Evolutionary conservation across 2,888 invertebrate species (phyloP).

Genomic region (Loripinus fragilis): DNA sequence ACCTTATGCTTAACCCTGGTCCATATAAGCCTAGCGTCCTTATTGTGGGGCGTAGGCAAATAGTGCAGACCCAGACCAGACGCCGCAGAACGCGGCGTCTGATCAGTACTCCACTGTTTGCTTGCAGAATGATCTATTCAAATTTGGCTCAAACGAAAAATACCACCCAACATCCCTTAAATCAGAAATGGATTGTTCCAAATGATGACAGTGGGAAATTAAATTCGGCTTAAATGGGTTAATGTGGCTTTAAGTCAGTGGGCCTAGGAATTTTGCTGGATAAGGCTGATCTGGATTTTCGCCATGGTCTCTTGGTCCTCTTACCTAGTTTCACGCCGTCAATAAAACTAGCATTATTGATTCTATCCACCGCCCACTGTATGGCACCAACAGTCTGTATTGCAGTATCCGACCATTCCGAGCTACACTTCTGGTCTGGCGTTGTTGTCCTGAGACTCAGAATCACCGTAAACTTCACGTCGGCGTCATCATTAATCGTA

Average conservation of each 20-base stretch:
- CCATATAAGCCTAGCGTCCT: too few species aligned
- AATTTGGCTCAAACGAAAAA: too few species aligned
- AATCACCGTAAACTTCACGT: slow-evolving; percentile 65
- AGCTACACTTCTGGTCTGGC: slow-evolving; percentile 58
- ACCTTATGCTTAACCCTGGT: too few species aligned
- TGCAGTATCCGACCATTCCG: slow-evolving; percentile 49
- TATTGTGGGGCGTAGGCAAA: not conserved
- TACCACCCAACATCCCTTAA: too few species aligned
- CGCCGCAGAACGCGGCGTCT: too few species aligned
- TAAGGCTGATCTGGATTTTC: not conserved
- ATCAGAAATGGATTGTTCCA: too few species aligned
- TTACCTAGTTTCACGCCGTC: slow-evolving; percentile 68
- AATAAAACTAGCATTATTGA: slow-evolving; percentile 66
- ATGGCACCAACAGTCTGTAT: slow-evolving; percentile 65
- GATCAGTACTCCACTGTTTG: too few species aligned
- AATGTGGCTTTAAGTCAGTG: too few species aligned
- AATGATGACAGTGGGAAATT: too few species aligned
- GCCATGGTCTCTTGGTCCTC: too few species aligned
- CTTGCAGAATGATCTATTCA: too few species aligned
- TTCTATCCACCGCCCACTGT: slow-evolving; percentile 70
- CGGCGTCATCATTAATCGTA: slow-evolving; percentile 54
- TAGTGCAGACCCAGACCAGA: not conserved
- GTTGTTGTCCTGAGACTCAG: slow-evolving; percentile 57
- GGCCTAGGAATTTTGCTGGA: not conserved
- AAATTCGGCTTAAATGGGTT: too few species aligned